phyloP scores from a whole-genome alignment of 1,140 invertebrate genomes.

The Drosophila pectinifera region DNA sequence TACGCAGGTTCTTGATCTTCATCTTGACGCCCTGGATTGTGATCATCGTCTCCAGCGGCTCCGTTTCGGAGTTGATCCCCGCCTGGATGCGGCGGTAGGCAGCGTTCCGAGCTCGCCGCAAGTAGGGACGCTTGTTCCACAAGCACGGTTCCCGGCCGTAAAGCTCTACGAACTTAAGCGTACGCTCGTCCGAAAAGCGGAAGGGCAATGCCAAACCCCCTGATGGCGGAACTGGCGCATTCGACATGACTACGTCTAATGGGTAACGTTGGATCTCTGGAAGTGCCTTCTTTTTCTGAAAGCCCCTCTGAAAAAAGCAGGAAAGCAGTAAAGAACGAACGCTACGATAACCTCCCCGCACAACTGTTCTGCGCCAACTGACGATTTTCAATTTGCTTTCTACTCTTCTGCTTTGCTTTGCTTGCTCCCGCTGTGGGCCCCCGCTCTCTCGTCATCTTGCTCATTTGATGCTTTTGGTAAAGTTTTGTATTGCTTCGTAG shows the following conservation, averaged over 20 bases:
- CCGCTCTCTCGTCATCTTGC: constrained; percentile 2
- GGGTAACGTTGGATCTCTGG: neutral
- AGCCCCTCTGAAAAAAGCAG: constrained; percentile 11
- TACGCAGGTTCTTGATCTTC: constrained; percentile 69
- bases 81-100: constrained; percentile 61
- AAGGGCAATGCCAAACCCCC: constrained; percentile 26
- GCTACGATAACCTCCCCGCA: constrained; percentile 15
- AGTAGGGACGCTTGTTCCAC: constrained; percentile 55
- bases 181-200: constrained; percentile 64
- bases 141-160: constrained; percentile 63
- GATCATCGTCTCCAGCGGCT: constrained; percentile 20
- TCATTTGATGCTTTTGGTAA: constrained; percentile 5
- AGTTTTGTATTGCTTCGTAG: neutral
- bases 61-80: constrained; percentile 46
- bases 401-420: constrained; percentile 35
- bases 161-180: constrained; percentile 58
- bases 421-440: neutral
- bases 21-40: constrained; percentile 53
- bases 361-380: constrained; percentile 14
- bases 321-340: constrained; percentile 1
- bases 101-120: constrained; percentile 43
- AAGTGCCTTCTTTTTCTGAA: neutral
- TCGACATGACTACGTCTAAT: neutral
- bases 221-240: neutral
- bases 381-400: constrained; percentile 24